Evolutionary conservation across 1,140 invertebrate species (phyloP).

Genomic region (Halictus rubicundus): DNA sequence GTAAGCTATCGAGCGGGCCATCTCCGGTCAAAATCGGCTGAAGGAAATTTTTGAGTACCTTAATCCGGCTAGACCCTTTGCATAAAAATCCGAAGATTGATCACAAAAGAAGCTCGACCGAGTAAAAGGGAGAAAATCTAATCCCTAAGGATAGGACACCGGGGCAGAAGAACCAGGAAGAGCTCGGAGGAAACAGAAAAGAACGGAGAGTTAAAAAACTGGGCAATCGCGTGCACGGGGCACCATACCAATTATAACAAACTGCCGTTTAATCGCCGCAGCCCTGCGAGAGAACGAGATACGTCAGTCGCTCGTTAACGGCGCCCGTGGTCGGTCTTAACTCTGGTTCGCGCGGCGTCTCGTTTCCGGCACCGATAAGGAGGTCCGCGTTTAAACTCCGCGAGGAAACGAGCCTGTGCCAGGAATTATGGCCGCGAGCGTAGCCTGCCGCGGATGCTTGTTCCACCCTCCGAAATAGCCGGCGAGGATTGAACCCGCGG

Average conservation of each 20-base stretch:
- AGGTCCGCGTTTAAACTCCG: conserved; percentile 17
- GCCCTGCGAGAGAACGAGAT: conserved; percentile 38
- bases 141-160: no score
- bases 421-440: conserved; percentile 14
- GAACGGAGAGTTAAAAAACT: neutral
- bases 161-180: no score
- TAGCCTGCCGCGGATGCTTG: no score
- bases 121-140: no score
- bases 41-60: no score
- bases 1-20: no score
- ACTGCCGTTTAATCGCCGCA: conserved; percentile 60
- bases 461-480: conserved; percentile 11
- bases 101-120: no score
- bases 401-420: conserved; percentile 9
- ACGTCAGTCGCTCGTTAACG: conserved; percentile 18
- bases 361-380: conserved; percentile 38
- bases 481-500: conserved; percentile 18
- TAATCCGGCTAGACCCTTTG: no score
- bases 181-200: neutral
- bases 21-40: no score
- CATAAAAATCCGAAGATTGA: no score
- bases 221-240: neutral
- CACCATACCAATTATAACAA: conserved; percentile 61
- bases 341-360: conserved; percentile 6
- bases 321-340: neutral